A percentile compares a stretch with the other conserved stretches of the same genome.
Conservation (phyloP, 2,797 vertebrate genomes). For the Poecilia gillii region DNA sequence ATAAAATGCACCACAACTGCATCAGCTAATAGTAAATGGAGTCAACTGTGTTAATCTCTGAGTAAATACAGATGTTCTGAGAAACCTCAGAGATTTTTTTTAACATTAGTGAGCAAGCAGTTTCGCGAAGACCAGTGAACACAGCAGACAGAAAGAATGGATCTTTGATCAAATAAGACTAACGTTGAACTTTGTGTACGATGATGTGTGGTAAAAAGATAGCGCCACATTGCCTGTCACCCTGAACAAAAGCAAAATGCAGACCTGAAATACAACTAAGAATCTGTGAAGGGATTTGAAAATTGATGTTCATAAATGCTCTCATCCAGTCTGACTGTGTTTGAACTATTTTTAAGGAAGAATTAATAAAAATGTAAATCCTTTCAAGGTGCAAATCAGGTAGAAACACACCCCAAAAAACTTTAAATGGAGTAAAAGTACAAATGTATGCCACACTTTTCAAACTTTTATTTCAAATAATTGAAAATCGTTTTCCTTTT, state of each 20-base stretch:
- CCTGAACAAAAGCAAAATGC: not conserved
- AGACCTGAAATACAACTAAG: not conserved
- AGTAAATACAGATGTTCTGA: not conserved
- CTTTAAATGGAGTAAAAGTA: not conserved
- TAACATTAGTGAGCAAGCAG: not conserved
- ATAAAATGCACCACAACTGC: not conserved
- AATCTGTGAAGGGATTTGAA: not conserved
- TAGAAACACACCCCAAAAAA: not conserved
- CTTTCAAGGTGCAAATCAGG: not conserved
- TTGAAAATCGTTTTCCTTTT: not conserved
- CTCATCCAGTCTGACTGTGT: not conserved
- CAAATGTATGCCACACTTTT: not conserved
- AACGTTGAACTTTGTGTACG: not conserved
- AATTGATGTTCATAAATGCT: not conserved
- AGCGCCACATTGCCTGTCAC: not conserved
- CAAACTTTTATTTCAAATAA: not conserved
- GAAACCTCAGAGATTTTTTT: not conserved
- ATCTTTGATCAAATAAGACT: not conserved
- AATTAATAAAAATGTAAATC: not conserved
- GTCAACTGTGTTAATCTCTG: not conserved
- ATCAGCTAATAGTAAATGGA: not conserved
- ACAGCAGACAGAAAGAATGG: not conserved
- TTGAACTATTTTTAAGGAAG: not conserved
- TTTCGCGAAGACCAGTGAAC: not conserved
- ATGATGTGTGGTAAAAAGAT: not conserved